phyloP scores from a whole-genome alignment of 2,113 vertebrate genomes.

The Poeciliopsis prolifica region DNA sequence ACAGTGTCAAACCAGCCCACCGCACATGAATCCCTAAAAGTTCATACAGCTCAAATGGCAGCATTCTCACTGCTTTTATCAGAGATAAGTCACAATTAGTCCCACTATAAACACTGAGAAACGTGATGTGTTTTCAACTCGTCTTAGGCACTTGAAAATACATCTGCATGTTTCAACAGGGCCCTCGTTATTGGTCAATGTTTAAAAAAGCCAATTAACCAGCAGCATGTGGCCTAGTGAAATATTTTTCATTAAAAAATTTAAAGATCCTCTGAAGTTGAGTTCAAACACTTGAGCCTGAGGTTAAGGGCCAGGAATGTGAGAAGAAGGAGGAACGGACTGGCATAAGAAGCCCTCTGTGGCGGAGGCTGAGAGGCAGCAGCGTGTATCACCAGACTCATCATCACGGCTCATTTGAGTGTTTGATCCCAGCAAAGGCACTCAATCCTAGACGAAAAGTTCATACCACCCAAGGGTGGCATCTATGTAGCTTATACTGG shows the following conservation, averaged over 20 bases:
- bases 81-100: slow-evolving; percentile 5
- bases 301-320: slow-evolving; percentile 40
- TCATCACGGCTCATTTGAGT: slow-evolving; percentile 63
- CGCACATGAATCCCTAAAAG: neutral
- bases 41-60: neutral
- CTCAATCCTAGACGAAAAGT: slow-evolving; percentile 46
- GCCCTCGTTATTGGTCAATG: neutral
- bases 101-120: neutral
- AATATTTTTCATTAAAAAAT: slow-evolving; percentile 13
- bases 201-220: slow-evolving; percentile 25
- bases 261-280: slow-evolving; percentile 46
- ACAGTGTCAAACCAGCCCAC: slow-evolving; percentile 7
- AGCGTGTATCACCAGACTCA: slow-evolving; percentile 52
- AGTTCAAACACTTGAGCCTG: slow-evolving; percentile 48
- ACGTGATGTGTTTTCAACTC: neutral
- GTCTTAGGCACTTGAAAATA: neutral
- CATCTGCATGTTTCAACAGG: neutral
- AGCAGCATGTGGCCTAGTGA: slow-evolving; percentile 16
- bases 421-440: slow-evolving; percentile 64
- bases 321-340: slow-evolving; percentile 5
- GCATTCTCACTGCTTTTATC: neutral
- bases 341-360: slow-evolving; percentile 45
- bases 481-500: slow-evolving; percentile 46
- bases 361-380: slow-evolving; percentile 38
- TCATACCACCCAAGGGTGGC: slow-evolving; percentile 59